Percentiles rank a stretch among this genome's conserved stretches.
These are phyloP conservation scores for Ganaspis brasiliensis DNA, from an alignment of 2,888 invertebrate genomes.

Conservation along the genomic window DNA sequence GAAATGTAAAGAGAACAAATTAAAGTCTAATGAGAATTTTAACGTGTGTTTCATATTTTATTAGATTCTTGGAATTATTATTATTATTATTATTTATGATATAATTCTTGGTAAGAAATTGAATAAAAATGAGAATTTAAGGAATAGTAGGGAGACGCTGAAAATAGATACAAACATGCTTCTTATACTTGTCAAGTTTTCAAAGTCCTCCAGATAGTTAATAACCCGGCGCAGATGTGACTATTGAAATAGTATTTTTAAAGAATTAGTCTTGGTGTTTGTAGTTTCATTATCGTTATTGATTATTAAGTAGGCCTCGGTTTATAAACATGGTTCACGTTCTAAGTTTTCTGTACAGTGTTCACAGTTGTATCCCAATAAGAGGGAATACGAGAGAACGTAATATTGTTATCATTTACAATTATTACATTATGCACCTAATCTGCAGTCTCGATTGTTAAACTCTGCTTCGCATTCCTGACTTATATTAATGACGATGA, in stretches of 20 bases:
- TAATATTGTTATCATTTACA: slow-evolving; percentile 39
- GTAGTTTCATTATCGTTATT: slow-evolving; percentile 46
- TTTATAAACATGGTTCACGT: slow-evolving; percentile 49
- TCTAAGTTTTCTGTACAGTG: not conserved
- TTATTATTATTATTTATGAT: no score
- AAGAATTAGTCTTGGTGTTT: slow-evolving; percentile 14
- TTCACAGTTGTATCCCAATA: not conserved
- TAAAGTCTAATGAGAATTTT: no score
- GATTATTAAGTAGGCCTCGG: slow-evolving; percentile 44
- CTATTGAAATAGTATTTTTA: slow-evolving; percentile 15
- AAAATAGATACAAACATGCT: not conserved
- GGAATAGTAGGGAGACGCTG: no score
- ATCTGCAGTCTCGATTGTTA: slow-evolving; percentile 22
- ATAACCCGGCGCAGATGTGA: slow-evolving; percentile 29
- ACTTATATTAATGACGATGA: slow-evolving; percentile 26
- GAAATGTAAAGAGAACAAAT: no score
- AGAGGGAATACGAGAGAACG: not conserved
- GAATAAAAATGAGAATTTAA: no score
- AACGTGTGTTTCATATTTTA: no score
- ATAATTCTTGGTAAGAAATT: no score
- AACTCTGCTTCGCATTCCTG: slow-evolving; percentile 26
- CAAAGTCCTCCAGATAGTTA: slow-evolving; percentile 20
- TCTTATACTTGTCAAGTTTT: slow-evolving; percentile 1
- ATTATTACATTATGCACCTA: slow-evolving; percentile 33
- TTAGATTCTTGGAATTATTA: no score